Evolutionary conservation across 2,113 vertebrate genomes (phyloP), one percentile per base, ranked within the genome.

Genomic region (Tachycineta bicolor): DNA sequence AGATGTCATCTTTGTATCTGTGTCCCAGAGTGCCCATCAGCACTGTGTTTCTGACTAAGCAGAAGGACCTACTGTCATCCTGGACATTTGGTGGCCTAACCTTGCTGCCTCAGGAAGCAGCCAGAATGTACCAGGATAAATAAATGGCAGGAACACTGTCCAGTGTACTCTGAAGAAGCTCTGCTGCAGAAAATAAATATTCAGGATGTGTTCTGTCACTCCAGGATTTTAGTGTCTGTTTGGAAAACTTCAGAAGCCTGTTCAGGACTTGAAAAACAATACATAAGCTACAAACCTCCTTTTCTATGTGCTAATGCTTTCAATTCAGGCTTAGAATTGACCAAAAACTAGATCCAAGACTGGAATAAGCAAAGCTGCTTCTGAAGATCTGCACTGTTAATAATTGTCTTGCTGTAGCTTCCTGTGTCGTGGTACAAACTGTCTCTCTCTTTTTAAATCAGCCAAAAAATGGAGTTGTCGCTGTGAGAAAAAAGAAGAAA

Each of bases 401-500:
- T 0, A 0, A 18, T 41, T 73, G 22, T 67, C 39, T 69, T 69
- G 31, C 58, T 79, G 39, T 80, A 50, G 46, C 33, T 89, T 55
- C 23, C 70, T 65, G 31, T 14, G 19, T 83, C 1, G 0, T 24
- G 12, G 25, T 71, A 62, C 49, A 60, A 94, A 78, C 41, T 63
- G 0, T 76, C 8, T 73, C 47, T 73, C 6, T 63, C 52, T 77
- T n/a, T 62, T 73, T 31, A 28, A 67, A 80, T 31, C 47, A 98
- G 98, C 86, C 92, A 24, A 95, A 58, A 81, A 97, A 86, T 62
- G 87, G 77, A 46, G 12, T 86, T 7, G 41, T 84, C 0, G 13
- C 92, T 69, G 26, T 84, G 68, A 96, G 67, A 67, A 97, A 82
- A 44, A 93, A 97, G 9, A 98, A 97, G 95, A 98, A 96, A 93